A percentile compares a stretch with the other conserved stretches of the same genome.
phyloP scores from a whole-genome alignment of 64 coral and sea anemone species.

The Acropora tenuis region DNA sequence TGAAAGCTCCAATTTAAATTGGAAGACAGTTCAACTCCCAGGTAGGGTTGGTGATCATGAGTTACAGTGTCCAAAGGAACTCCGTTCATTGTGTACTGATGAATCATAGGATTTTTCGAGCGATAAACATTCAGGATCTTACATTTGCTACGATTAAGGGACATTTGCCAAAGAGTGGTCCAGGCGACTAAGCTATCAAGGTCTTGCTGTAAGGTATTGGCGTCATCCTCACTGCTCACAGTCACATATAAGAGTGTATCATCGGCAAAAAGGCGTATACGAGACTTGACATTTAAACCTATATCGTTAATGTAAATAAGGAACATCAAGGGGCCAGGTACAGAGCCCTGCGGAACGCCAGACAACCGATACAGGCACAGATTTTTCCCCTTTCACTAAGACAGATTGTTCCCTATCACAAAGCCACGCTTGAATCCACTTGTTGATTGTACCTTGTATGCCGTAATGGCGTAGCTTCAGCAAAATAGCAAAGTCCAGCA shows the following conservation, averaged over 20 bases:
- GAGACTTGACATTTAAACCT: not conserved
- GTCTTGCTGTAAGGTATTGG: not conserved
- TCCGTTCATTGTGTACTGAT: conserved; percentile 11
- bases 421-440: conserved; percentile 30
- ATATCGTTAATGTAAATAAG: not conserved
- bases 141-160: not conserved
- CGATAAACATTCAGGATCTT: not conserved
- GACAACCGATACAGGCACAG: not conserved
- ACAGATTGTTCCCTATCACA: conserved; percentile 15
- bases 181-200: not conserved
- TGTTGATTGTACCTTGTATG: not conserved
- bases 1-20: not conserved
- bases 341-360: not conserved
- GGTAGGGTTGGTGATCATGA: conserved; percentile 2
- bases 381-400: not conserved
- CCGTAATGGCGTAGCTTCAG: conserved; percentile 33
- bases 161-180: not conserved
- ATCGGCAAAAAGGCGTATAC: not conserved
- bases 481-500: not conserved
- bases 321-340: not conserved
- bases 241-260: not conserved
- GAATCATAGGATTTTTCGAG: not conserved
- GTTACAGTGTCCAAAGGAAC: not conserved
- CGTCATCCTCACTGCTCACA: not conserved
- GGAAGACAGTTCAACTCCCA: not conserved